Conservation (phyloP, 2,113 vertebrate species). For the Labrus mixtus region DNA sequence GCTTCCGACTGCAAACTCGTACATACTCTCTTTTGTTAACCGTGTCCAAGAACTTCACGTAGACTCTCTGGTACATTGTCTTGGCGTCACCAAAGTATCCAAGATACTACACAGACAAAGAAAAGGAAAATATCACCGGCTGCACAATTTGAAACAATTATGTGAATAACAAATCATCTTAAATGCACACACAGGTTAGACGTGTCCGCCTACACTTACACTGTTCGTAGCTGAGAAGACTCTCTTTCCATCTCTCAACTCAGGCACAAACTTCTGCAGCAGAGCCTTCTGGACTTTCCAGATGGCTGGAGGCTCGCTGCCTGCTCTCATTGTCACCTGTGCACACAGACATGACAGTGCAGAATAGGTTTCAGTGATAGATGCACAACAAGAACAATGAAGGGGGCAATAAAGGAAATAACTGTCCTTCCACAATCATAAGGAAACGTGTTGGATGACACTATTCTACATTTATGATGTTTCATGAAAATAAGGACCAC, state of each 20-base stretch:
- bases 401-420: no score
- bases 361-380: constrained; percentile 13
- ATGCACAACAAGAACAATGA: background rate
- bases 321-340: constrained; percentile 90
- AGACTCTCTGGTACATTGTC: constrained; percentile 96
- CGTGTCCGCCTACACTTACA: constrained; percentile 82
- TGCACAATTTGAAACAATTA: background rate
- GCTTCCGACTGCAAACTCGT: constrained; percentile 95
- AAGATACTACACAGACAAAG: constrained; percentile 87
- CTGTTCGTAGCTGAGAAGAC: constrained; percentile 98
- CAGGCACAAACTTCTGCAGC: constrained; percentile 98
- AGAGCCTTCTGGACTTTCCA: constrained; percentile 99
- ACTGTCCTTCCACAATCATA: no score
- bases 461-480: no score
- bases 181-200: no score
- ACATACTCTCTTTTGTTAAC: constrained; percentile 98
- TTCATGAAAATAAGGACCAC: no score
- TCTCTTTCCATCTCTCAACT: constrained; percentile 93
- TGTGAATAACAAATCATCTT: background rate
- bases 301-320: constrained; percentile 96
- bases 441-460: no score
- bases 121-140: constrained; percentile 2
- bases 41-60: constrained; percentile 97
- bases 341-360: constrained; percentile 12
- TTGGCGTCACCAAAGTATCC: constrained; percentile 98